These are phyloP conservation scores for Drosophila willistoni DNA, from an alignment of 1,140 invertebrate genomes.

Conservation along the genomic window DNA sequence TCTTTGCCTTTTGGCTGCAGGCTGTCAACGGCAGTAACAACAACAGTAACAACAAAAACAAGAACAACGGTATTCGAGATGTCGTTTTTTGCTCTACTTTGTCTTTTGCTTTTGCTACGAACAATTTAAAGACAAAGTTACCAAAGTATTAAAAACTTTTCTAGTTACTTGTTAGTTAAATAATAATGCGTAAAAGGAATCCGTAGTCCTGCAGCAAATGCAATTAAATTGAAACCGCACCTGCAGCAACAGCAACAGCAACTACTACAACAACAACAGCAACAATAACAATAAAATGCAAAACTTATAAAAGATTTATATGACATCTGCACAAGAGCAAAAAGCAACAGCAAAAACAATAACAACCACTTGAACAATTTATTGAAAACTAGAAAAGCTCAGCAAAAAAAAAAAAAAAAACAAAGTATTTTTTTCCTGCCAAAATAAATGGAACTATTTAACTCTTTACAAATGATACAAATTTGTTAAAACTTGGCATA, in stretches of 20 bases:
- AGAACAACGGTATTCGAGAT: slow-evolving; percentile 34
- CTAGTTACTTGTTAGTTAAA: slow-evolving; percentile 80
- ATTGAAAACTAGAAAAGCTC: not conserved
- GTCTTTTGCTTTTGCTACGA: slow-evolving; percentile 54
- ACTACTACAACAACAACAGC: slow-evolving; percentile 1
- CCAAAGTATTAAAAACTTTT: slow-evolving; percentile 74
- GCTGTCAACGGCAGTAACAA: slow-evolving; percentile 47
- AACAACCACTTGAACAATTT: not conserved
- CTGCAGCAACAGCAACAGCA: slow-evolving; percentile 33
- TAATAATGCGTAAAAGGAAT: slow-evolving; percentile 77
- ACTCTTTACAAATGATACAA: not conserved
- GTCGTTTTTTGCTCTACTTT: slow-evolving; percentile 47
- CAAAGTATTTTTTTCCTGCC: not conserved
- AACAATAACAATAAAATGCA: slow-evolving; percentile 1
- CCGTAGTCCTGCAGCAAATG: slow-evolving; percentile 51
- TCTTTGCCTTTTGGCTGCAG: slow-evolving; percentile 31
- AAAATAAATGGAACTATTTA: not conserved
- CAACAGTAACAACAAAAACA: not conserved
- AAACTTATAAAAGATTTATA: slow-evolving; percentile 15
- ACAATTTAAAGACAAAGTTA: slow-evolving; percentile 77
- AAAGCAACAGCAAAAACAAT: slow-evolving; percentile 5
- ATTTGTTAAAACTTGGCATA: not conserved
- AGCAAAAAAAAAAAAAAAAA: not conserved
- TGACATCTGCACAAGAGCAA: slow-evolving; percentile 23
- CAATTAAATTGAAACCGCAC: slow-evolving; percentile 70